Evolutionary conservation across 2,113 vertebrate genomes (phyloP), one percentile per base, ranked within the genome.

Genomic region (Trinectes maculatus): DNA sequence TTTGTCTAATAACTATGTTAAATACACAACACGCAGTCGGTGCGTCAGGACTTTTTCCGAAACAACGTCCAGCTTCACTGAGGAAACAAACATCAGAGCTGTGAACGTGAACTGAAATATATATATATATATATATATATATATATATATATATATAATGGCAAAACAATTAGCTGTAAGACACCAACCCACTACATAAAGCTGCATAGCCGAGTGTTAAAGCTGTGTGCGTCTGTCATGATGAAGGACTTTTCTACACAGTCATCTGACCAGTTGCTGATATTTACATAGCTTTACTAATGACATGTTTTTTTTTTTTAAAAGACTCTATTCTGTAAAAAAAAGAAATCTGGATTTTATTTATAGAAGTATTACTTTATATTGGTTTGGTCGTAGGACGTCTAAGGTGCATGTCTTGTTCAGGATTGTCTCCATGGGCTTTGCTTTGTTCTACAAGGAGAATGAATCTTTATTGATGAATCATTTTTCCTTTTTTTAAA

Each of bases 361-460:
- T 49, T 19, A 7, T 28, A 6, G n/a, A 8, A 10, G 15, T 44
- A 12, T 54, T 22, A 4, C 6, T 3, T 37, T 54, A 29, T 37
- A 39, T 47, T 31, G 2, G 0, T 0, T 2, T 9, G n/a, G 22
- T 33, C 5, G 26, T 16, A n/a, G 0, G 9, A 19, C 31, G 8
- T 44, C 37, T 43, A 13, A 40, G 39, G 24, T 8, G 18, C n/a
- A 9, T 43, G 8, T 18, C 24, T 6, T 9, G 16, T 36, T 55
- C 29, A 5, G 29, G 29, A 31, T 36, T 18, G 25, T 67, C 0
- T 26, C 4, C 25, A 6, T 26, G 5, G 16, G 22, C 34, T 55
- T 25, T 13, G 11, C 28, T 52, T 24, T 37, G 21, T 3, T 19
- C 16, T 5, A 1, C 26, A 25, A 11, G 11, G 18, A 8, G 21